These are phyloP conservation scores for rabbit (Oryctolagus cuniculus) DNA, from an alignment of 2,113 vertebrate genomes.

Conservation along the genomic window DNA sequence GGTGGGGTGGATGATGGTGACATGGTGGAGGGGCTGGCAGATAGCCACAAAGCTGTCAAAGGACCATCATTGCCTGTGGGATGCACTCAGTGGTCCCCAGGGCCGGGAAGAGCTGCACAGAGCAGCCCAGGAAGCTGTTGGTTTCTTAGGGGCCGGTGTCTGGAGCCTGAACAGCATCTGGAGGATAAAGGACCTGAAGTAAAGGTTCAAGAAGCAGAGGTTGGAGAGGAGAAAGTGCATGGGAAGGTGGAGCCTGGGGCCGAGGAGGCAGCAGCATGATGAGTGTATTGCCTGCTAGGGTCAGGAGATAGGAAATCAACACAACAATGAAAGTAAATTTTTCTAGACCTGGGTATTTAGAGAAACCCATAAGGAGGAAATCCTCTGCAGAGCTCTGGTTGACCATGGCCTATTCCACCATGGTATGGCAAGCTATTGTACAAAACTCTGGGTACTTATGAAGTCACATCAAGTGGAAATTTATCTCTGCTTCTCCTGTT, in stretches of 20 bases:
- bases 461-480: too few relatives aligned
- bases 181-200: constrained; percentile 45
- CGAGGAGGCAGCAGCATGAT: constrained; percentile 42
- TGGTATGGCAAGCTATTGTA: too few relatives aligned
- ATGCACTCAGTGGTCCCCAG: constrained; percentile 37
- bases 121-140: constrained; percentile 61
- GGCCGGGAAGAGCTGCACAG: constrained; percentile 45
- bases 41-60: constrained; percentile 64
- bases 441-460: too few relatives aligned
- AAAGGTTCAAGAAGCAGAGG: constrained; percentile 62
- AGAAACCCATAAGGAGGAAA: constrained; percentile 59
- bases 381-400: constrained; percentile 30
- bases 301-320: constrained; percentile 48
- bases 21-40: constrained; percentile 61
- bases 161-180: constrained; percentile 57
- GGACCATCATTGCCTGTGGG: constrained; percentile 57
- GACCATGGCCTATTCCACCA: neutral
- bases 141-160: neutral
- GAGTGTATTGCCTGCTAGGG: constrained; percentile 22
- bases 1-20: constrained; percentile 30
- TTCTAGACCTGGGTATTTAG: constrained; percentile 8
- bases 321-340: constrained; percentile 23
- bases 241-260: constrained; percentile 43
- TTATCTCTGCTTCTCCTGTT: too few relatives aligned
- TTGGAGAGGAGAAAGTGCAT: constrained; percentile 70